A percentile compares a stretch with the other conserved stretches of the same genome.
Conservation (phyloP, 2,888 invertebrate genomes). For the Conomelus anceps region DNA sequence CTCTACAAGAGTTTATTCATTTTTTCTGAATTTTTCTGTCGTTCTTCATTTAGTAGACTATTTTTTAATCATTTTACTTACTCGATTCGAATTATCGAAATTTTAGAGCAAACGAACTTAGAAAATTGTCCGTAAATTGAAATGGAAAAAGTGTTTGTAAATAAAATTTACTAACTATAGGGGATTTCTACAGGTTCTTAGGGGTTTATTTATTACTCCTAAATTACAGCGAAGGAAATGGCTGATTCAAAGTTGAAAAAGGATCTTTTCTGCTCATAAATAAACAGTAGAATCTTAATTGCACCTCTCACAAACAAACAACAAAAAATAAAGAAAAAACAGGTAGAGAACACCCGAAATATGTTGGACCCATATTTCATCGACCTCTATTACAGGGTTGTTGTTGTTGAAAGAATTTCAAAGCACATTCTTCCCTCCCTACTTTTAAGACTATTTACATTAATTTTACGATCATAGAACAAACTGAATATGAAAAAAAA, state of each 20-base stretch:
- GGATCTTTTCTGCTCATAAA: background rate
- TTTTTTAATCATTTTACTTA: no score
- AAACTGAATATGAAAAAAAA: no score
- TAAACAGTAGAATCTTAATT: background rate
- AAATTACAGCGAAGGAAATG: background rate
- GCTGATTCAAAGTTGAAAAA: background rate
- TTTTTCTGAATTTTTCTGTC: no score
- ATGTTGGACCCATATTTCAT: background rate
- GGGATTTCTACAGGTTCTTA: background rate
- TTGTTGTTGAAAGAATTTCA: background rate
- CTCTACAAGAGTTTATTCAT: no score
- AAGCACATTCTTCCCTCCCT: no score
- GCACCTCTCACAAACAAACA: background rate
- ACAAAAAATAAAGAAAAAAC: background rate
- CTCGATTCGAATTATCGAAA: no score
- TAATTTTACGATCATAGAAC: background rate
- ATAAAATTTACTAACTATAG: no score
- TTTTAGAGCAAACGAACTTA: no score
- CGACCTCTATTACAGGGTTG: background rate
- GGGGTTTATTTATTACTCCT: background rate
- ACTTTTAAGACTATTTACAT: background rate
- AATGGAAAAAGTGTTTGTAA: no score
- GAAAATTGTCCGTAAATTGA: no score
- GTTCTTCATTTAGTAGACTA: no score
- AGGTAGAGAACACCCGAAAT: background rate